These are phyloP conservation scores for Branchinecta lindahli DNA, from an alignment of 1,140 invertebrate species.

Conservation along the genomic window DNA sequence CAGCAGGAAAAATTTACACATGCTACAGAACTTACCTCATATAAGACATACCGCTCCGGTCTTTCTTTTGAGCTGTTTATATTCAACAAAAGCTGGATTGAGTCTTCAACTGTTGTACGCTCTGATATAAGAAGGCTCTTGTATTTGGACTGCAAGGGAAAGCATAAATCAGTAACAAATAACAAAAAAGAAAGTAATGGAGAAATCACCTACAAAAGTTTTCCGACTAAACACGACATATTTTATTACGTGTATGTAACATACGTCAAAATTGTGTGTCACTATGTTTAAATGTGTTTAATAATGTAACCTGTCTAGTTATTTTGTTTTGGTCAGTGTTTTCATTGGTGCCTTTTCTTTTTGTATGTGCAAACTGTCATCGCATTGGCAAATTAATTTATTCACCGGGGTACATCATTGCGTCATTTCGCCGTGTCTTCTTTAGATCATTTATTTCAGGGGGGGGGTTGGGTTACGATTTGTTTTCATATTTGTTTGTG, in stretches of 20 bases:
- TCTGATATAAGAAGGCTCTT: conserved; percentile 78
- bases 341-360: too few relatives aligned
- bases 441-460: too few relatives aligned
- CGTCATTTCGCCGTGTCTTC: too few relatives aligned
- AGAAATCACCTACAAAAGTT: not conserved
- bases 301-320: too few relatives aligned
- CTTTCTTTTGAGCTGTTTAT: conserved; percentile 68
- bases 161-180: conserved; percentile 21
- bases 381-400: too few relatives aligned
- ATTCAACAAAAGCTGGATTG: conserved; percentile 64
- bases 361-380: too few relatives aligned
- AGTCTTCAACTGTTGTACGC: conserved; percentile 70
- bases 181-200: conserved; percentile 15
- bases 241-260: not conserved
- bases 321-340: too few relatives aligned
- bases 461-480: too few relatives aligned
- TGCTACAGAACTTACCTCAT: conserved; percentile 46
- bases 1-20: too few relatives aligned
- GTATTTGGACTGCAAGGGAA: conserved; percentile 55
- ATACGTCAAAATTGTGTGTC: not conserved
- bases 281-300: not conserved
- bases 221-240: not conserved
- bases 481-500: too few relatives aligned
- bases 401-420: too few relatives aligned
- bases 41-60: conserved; percentile 68